A percentile compares a stretch with the other conserved stretches of the same genome.
Evolutionary conservation across 2,888 invertebrate species (phyloP).

Genomic region (Neoaliturus tenellus): DNA sequence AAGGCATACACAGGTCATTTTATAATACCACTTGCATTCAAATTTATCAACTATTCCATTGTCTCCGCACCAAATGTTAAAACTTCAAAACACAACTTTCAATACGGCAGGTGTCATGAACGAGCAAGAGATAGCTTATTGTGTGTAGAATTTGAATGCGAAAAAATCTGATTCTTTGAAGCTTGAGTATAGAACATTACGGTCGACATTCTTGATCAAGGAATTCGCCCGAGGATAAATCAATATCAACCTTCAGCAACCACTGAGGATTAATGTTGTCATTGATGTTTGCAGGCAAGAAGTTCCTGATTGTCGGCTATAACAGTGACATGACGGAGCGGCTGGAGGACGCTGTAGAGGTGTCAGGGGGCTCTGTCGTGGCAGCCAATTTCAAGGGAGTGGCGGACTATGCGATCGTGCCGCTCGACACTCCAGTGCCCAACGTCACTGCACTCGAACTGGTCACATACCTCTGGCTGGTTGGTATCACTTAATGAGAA

Average conservation of each 20-base stretch:
- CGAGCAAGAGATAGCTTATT: no score
- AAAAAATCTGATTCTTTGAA: no score
- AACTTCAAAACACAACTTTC: no score
- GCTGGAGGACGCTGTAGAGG: slow-evolving; percentile 69
- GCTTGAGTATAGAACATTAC: no score
- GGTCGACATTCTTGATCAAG: no score
- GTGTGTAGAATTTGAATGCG: no score
- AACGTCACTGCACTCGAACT: slow-evolving; percentile 72
- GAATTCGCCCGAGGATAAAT: background rate
- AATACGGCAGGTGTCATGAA: no score
- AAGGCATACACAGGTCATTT: no score
- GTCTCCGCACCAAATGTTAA: no score
- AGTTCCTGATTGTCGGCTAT: slow-evolving; percentile 72
- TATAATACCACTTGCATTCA: no score
- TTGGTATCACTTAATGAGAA: slow-evolving; percentile 70
- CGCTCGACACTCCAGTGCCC: slow-evolving; percentile 73
- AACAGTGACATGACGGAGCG: slow-evolving; percentile 68
- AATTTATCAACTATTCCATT: no score
- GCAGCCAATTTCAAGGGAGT: slow-evolving; percentile 72
- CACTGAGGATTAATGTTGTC: background rate
- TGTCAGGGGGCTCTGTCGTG: slow-evolving; percentile 75
- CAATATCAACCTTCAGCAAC: background rate
- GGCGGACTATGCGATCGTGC: slow-evolving; percentile 82
- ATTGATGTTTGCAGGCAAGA: slow-evolving; percentile 69
- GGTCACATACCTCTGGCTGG: slow-evolving; percentile 84